Percentiles rank a stretch among this genome's conserved stretches.
These are phyloP conservation scores for Chanos chanos DNA, from an alignment of 2,797 vertebrate genomes.

Conservation along the genomic window DNA sequence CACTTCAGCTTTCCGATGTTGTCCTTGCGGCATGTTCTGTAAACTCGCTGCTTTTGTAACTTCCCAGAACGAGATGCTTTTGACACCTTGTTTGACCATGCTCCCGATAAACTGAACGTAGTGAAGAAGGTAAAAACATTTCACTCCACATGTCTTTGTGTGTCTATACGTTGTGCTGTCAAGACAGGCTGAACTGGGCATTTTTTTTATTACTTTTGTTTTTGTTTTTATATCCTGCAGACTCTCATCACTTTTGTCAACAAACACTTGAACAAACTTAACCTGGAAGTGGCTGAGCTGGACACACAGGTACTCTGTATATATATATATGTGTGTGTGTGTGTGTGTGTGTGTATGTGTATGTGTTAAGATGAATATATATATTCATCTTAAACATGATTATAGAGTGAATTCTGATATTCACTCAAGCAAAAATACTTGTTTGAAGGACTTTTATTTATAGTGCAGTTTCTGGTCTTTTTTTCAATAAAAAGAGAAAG, in stretches of 20 bases:
- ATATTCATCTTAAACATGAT: too few relatives aligned
- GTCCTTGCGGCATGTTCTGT: neutral
- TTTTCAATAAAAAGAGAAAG: too few relatives aligned
- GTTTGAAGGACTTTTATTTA: too few relatives aligned
- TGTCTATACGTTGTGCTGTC: too few relatives aligned
- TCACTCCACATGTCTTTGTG: neutral
- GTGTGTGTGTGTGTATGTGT: too few relatives aligned
- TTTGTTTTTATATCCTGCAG: constrained; percentile 56
- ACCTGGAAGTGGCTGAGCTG: constrained; percentile 93
- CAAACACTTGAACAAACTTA: constrained; percentile 96
- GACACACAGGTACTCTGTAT: constrained; percentile 85
- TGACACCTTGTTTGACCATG: constrained; percentile 94
- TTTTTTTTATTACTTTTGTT: neutral
- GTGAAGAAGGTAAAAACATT: constrained; percentile 87
- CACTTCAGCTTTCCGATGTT: too few relatives aligned
- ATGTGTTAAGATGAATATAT: too few relatives aligned
- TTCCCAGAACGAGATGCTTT: constrained; percentile 90
- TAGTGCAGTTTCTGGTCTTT: too few relatives aligned
- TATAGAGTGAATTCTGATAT: too few relatives aligned
- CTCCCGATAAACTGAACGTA: constrained; percentile 95
- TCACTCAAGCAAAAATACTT: too few relatives aligned
- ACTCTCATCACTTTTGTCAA: constrained; percentile 97
- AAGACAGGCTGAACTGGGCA: neutral
- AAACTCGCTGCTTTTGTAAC: neutral
- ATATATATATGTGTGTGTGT: too few relatives aligned